phyloP scores from a whole-genome alignment of 2,113 vertebrate genomes.

The Pelusios castaneus region DNA sequence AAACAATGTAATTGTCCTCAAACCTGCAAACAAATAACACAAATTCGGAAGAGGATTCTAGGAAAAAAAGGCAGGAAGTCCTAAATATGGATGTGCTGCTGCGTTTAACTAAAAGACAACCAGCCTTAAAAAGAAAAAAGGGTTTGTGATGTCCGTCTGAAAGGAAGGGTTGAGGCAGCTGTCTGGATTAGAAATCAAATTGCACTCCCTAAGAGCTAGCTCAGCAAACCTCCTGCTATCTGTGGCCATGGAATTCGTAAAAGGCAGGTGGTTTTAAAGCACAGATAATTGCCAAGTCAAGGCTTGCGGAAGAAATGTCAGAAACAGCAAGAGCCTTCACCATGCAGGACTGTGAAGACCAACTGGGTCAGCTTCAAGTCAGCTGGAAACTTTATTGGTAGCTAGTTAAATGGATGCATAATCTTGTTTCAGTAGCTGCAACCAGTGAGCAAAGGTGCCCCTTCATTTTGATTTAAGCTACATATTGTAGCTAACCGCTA shows the following conservation, averaged over 20 bases:
- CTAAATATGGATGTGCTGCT: neutral
- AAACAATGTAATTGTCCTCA: slow-evolving; percentile 1
- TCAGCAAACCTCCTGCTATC: neutral
- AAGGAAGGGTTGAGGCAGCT: neutral
- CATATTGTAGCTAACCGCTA: neutral
- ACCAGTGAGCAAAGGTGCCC: neutral
- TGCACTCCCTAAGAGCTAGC: neutral
- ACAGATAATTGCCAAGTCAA: neutral
- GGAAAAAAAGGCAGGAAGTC: neutral
- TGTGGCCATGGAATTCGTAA: neutral
- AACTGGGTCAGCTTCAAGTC: neutral
- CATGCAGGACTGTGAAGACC: neutral
- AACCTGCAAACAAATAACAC: neutral
- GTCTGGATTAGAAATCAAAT: neutral
- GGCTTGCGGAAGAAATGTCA: neutral
- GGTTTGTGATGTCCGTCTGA: neutral
- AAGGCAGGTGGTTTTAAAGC: neutral
- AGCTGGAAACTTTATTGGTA: neutral
- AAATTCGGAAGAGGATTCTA: neutral
- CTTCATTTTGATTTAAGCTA: neutral
- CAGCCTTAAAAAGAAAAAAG: neutral
- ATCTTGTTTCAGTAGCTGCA: neutral
- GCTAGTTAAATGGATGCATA: neutral
- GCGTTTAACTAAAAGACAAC: neutral
- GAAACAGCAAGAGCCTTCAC: neutral